Conservation (phyloP, 53 echinoderm and acorn worm species). For the Hippasteria phrygiana region DNA sequence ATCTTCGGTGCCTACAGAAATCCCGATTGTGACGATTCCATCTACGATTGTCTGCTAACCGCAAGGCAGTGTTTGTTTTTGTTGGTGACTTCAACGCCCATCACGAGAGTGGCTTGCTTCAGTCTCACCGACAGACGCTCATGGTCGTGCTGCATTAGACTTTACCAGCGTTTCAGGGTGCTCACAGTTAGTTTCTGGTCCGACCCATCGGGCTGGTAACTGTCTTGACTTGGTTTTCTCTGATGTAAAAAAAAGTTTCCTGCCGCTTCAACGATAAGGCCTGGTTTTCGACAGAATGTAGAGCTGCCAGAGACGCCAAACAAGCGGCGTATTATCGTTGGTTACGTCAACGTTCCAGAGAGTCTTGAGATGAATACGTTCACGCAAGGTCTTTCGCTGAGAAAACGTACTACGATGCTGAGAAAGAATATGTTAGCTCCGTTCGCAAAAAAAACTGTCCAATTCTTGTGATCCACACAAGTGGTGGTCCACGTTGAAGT, state of each 20-base stretch:
- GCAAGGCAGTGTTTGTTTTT: no score
- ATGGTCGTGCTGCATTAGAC: no score
- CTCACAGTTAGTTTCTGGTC: no score
- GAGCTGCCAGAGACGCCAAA: slow-evolving; percentile 3
- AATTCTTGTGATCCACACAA: background rate
- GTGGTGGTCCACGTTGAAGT: slow-evolving; percentile 10
- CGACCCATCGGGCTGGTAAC: no score
- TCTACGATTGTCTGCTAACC: no score
- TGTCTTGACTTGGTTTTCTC: no score
- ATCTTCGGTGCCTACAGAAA: no score
- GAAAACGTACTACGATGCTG: background rate
- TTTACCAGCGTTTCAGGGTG: no score
- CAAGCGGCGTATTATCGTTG: slow-evolving; percentile 1
- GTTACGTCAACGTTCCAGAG: background rate
- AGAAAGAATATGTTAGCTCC: background rate
- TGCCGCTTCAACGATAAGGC: background rate
- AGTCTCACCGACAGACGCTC: no score
- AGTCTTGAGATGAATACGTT: background rate
- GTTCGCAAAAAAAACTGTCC: background rate
- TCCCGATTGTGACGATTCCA: no score
- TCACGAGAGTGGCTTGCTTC: no score
- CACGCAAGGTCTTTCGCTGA: background rate
- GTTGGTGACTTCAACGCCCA: no score
- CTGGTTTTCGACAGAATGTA: slow-evolving; percentile 1
- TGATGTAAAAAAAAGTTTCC: background rate